Base-by-base conservation (phyloP, 2,888 invertebrate genomes). In the Geophilus truncorum region DNA sequence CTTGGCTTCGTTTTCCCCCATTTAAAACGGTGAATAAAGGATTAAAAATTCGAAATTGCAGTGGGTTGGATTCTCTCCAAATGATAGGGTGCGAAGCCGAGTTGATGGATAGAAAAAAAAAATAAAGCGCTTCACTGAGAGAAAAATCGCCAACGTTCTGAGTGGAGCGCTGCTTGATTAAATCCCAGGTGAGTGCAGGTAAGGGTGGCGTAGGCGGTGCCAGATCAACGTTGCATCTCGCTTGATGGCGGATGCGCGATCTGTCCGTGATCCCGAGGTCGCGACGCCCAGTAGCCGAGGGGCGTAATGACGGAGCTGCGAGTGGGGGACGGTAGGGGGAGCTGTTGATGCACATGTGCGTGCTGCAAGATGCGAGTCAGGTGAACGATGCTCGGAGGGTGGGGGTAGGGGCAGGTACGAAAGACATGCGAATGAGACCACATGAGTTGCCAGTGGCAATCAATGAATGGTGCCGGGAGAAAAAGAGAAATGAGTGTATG, bases 391-490 rank as follows among this genome's bases (percentile, higher is more conserved):
- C 62, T 62, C n/a, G 7, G n/a, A 25, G 62, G 62, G n/a, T n/a
- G 7, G 9, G 5, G 57, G 23, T 1, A 23, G 57, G 57, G 4
- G 23, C 12, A 21, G 7, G 28, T 12, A 25, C 28, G 78, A 78
- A 40, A 78, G 78, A 78, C 78, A 78, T 78, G 78, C 78, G 78
- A 78, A 78, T 78, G 78, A 36, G 78, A 40, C 78, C 78, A 78
- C 25, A 34, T 78, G 78, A 78, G 78, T 62, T 62, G 62, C 62
- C 62, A 25, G 62, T 62, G 62, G 62, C 62, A 62, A 62, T 62
- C 62, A 62, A 62, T 62, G 62, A 62, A 62, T n/a, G n/a, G 45
- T 45, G 45, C 45, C 18, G 32, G 45, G 18, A 18, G 45, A 45
- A 45, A 45, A 62, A 62, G 62, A 62, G 62, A 25, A 62, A 62